These are phyloP conservation scores for Linepithema humile DNA, from an alignment of 1,140 invertebrate species.

Conservation along the genomic window DNA sequence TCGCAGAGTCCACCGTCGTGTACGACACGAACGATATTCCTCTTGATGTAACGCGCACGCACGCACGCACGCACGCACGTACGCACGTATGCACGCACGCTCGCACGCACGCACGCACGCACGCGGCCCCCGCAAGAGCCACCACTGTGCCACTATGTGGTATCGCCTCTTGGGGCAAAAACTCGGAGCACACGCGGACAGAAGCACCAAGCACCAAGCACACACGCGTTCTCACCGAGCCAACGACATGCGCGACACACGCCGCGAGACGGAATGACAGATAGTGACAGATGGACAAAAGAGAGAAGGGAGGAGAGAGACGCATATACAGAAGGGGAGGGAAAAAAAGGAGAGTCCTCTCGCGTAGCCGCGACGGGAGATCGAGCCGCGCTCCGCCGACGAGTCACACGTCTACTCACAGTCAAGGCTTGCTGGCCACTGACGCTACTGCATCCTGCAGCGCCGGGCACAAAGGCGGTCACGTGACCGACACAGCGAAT, in stretches of 20 bases:
- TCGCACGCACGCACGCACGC: constrained; percentile 19
- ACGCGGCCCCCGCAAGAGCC: neutral
- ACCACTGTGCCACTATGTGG: constrained; percentile 19
- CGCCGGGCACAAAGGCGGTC: constrained; percentile 66
- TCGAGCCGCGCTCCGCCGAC: constrained; percentile 66
- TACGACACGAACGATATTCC: neutral
- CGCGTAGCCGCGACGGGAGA: constrained; percentile 71
- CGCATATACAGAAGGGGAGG: neutral
- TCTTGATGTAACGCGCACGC: constrained; percentile 37
- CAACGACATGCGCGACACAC: constrained; percentile 22
- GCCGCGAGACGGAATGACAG: constrained; percentile 15
- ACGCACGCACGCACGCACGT: constrained; percentile 50
- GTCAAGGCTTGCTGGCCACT: constrained; percentile 80
- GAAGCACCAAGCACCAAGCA: constrained; percentile 17
- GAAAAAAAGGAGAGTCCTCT: constrained; percentile 69
- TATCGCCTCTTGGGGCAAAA: neutral
- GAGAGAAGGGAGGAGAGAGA: constrained; percentile 32
- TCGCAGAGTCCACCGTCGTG: neutral
- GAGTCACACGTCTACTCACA: constrained; percentile 72
- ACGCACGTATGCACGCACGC: constrained; percentile 49
- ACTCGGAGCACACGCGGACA: constrained; percentile 10
- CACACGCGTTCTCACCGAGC: neutral
- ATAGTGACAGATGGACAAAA: constrained; percentile 20
- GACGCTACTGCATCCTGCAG: constrained; percentile 37
- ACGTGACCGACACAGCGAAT: constrained; percentile 60